These are phyloP conservation scores for Amniataba percoides DNA, from an alignment of 2,797 vertebrate genomes.

Conservation along the genomic window DNA sequence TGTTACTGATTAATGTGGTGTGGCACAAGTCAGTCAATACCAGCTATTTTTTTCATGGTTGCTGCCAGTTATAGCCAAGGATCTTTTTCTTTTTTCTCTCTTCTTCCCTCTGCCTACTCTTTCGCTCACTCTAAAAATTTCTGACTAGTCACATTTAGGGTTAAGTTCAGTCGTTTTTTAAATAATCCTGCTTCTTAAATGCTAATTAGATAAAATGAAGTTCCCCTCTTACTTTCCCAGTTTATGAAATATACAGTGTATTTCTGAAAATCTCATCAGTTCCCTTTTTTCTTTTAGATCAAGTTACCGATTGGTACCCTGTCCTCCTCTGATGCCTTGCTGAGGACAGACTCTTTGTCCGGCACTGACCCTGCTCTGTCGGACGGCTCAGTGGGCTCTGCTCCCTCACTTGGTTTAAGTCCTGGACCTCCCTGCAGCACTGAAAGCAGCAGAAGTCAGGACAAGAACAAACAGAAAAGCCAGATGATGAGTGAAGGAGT, in stretches of 20 bases:
- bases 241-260: neutral
- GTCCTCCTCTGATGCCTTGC: conserved; percentile 85
- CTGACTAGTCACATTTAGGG: neutral
- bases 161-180: neutral
- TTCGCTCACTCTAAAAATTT: neutral
- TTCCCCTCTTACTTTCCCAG: neutral
- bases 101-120: neutral
- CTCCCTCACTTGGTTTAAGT: conserved; percentile 85
- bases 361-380: conserved; percentile 88
- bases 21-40: neutral
- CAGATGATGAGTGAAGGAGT: conserved; percentile 83
- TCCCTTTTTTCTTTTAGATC: conserved; percentile 72
- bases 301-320: conserved; percentile 85
- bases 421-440: conserved; percentile 86
- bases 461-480: conserved; percentile 91
- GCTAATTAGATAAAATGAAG: neutral
- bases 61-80: neutral
- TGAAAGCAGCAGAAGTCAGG: conserved; percentile 89
- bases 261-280: neutral
- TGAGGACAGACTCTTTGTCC: conserved; percentile 87
- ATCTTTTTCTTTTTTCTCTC: neutral
- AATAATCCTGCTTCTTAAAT: neutral
- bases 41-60: neutral
- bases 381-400: conserved; percentile 87
- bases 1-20: neutral